Evolutionary conservation across 2,797 vertebrate species (phyloP).

Genomic region (Pseudopleuronectes americanus): DNA sequence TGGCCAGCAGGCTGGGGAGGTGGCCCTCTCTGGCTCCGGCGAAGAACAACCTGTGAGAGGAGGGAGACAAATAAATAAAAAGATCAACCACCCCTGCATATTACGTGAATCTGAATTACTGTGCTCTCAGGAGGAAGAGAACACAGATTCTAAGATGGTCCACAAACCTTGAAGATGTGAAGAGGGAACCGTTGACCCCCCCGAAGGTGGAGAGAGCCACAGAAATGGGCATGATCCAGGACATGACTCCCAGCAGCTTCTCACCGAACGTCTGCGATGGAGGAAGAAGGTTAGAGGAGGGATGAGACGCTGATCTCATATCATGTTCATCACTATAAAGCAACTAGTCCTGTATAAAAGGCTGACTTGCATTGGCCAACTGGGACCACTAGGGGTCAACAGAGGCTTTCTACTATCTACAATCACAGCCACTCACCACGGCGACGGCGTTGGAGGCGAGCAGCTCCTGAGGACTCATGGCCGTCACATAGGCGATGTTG

Average conservation of each 20-base stretch:
- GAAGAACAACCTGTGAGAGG: slow-evolving; percentile 87
- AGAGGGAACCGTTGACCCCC: slow-evolving; percentile 95
- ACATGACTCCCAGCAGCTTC: slow-evolving; percentile 93
- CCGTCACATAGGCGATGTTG: slow-evolving; percentile 95
- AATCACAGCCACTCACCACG: slow-evolving; percentile 84
- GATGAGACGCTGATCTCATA: slow-evolving; percentile 10
- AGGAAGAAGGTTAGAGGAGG: slow-evolving; percentile 6
- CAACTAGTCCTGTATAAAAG: neutral
- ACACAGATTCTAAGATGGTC: no score
- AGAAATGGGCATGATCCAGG: slow-evolving; percentile 97
- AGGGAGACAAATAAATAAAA: no score
- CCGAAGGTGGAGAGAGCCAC: slow-evolving; percentile 95
- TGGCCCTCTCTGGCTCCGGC: slow-evolving; percentile 95
- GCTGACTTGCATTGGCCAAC: neutral
- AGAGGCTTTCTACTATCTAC: neutral
- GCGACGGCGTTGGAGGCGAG: slow-evolving; percentile 95
- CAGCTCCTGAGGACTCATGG: slow-evolving; percentile 94
- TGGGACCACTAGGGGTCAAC: slow-evolving; percentile 44
- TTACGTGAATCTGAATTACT: neutral
- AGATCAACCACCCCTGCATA: neutral
- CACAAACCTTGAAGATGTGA: slow-evolving; percentile 92
- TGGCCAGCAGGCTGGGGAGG: slow-evolving; percentile 92
- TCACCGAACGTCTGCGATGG: slow-evolving; percentile 90
- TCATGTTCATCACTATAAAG: no score
- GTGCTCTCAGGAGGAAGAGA: neutral